Evolutionary conservation across 2,888 invertebrate species (phyloP).

Genomic region (Theristus sp.): DNA sequence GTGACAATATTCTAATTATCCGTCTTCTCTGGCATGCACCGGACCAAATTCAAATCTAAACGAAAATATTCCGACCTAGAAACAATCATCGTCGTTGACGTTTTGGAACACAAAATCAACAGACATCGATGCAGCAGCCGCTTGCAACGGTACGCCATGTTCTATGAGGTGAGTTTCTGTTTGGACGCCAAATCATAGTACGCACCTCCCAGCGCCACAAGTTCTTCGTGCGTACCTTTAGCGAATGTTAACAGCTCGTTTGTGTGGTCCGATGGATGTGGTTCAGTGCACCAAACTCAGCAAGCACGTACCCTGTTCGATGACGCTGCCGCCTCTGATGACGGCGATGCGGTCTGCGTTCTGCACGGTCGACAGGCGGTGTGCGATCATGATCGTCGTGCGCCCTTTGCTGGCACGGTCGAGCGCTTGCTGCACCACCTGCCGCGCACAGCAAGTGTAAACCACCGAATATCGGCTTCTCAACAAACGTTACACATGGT

Average conservation of each 20-base stretch:
- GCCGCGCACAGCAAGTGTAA: slow-evolving; percentile 18
- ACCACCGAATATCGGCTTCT: too few relatives aligned
- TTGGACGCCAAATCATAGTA: neutral
- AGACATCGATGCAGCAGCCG: too few relatives aligned
- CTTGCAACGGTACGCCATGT: too few relatives aligned
- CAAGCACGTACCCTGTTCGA: slow-evolving; percentile 40
- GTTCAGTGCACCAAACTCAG: neutral
- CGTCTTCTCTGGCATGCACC: too few relatives aligned
- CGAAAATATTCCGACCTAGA: too few relatives aligned
- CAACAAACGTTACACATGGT: too few relatives aligned
- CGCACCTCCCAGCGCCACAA: neutral
- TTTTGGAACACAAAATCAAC: neutral
- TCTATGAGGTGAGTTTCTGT: neutral
- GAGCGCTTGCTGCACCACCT: slow-evolving; percentile 65
- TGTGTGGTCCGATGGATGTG: neutral
- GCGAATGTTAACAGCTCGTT: neutral
- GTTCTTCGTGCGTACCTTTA: neutral
- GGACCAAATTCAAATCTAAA: too few relatives aligned
- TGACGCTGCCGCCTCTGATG: slow-evolving; percentile 21
- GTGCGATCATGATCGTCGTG: slow-evolving; percentile 36
- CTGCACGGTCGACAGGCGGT: slow-evolving; percentile 37
- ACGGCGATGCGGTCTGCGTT: slow-evolving; percentile 25
- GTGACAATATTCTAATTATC: too few relatives aligned
- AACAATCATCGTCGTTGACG: too few relatives aligned
- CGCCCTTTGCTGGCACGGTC: slow-evolving; percentile 39